These are phyloP conservation scores for Aspidapion aeneum DNA, from an alignment of 2,888 invertebrate genomes.

Conservation along the genomic window DNA sequence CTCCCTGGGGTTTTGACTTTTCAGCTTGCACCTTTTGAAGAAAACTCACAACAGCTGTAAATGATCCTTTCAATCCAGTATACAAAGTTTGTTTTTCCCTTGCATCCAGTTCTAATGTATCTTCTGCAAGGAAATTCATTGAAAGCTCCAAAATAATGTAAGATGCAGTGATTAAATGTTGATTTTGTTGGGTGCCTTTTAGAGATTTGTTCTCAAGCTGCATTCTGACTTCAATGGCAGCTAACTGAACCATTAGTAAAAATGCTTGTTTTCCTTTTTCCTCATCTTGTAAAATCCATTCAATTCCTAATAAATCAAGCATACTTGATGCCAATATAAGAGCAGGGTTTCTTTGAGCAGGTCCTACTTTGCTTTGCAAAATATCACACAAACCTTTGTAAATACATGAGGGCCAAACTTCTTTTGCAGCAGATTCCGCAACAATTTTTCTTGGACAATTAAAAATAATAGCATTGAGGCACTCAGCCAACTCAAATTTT, in stretches of 20 bases:
- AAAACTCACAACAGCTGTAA: constrained; percentile 75
- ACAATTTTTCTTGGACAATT: constrained; percentile 70
- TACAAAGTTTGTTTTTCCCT: constrained; percentile 90
- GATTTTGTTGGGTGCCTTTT: constrained; percentile 72
- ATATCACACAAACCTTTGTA: constrained; percentile 82
- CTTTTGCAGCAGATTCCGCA: constrained; percentile 60
- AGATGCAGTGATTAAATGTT: constrained; percentile 77
- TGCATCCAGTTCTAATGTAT: constrained; percentile 80
- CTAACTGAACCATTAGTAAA: constrained; percentile 76
- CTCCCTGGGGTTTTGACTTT: constrained; percentile 66
- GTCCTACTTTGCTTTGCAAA: constrained; percentile 80
- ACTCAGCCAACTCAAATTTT: constrained; percentile 85
- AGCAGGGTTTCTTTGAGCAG: constrained; percentile 86
- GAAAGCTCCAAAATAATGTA: constrained; percentile 79
- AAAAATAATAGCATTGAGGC: constrained; percentile 68
- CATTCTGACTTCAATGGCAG: constrained; percentile 92
- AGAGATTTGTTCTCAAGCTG: constrained; percentile 84
- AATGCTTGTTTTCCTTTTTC: constrained; percentile 80
- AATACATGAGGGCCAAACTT: constrained; percentile 79
- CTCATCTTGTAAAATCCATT: constrained; percentile 79
- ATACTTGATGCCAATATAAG: constrained; percentile 78
- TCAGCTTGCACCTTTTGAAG: constrained; percentile 70
- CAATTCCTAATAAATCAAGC: constrained; percentile 77
- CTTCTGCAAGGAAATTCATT: constrained; percentile 74
- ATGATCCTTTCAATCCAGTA: constrained; percentile 85